Evolutionary conservation across 53 echinoderm and acorn worm genomes (phyloP), one percentile per base, ranked within the genome.

Genomic region (Holothuria scabra): DNA sequence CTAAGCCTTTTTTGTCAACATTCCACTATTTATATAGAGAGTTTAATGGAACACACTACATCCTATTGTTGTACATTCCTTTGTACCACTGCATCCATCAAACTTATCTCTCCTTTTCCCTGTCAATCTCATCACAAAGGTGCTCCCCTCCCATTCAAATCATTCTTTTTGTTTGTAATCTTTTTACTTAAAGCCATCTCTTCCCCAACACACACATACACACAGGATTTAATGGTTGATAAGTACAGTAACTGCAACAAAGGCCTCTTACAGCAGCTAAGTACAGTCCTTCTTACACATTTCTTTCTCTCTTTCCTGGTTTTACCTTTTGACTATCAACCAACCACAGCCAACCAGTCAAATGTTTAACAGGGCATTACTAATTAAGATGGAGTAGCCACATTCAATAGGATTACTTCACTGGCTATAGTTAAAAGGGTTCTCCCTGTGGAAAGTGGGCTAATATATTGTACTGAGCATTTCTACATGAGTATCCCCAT

Each of bases 321-420:
- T 10, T n/a, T 41, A 0, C 19, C 69, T 41, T 69, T 41, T 30
- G 8, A 37, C 20, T 32, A 69, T 18, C 69, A 69, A 44, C 41
- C 69, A 69, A 34, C 69, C 69, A 33, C 69, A 69, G 30, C 35
- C n/a, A 34, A 69, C 35, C 34, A 69, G 69, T 69, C 44, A 69
- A 69, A 69, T 69, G 69, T 69, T 24, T 44, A 69, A 69, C 69
- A 69, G 69, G 69, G 69, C 69, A 69, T 69, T 69, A 69, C 69
- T 69, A 69, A 69, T 69, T 69, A 69, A 69, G 69, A 69, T 69
- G 69, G 69, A 69, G 33, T 41, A 69, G 69, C 41, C 69, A 34
- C n/a, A 69, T 34, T 69, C 31, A 69, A 69, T 28, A 20, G 69
- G 69, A 69, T 69, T 69, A 69, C 69, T 44, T 41, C 69, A 69